Evolutionary conservation across 2,797 vertebrate species (phyloP).

Genomic region (Macropodus opercularis): DNA sequence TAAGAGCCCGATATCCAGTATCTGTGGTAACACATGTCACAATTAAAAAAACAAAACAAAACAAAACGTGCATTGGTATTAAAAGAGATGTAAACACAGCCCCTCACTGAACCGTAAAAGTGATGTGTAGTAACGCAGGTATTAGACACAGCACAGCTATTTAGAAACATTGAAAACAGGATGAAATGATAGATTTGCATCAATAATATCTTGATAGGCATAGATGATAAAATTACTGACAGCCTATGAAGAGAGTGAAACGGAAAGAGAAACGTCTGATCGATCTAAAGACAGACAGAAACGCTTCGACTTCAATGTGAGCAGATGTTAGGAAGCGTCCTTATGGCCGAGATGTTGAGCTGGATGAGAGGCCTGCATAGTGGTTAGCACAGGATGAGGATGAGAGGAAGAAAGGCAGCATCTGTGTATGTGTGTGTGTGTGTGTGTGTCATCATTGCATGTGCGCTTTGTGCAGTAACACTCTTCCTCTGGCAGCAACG

Average conservation of each 20-base stretch:
- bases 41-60: too few species aligned
- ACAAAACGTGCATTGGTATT: too few species aligned
- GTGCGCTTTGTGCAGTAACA: slow-evolving; percentile 52
- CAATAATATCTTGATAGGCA: too few species aligned
- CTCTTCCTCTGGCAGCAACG: slow-evolving; percentile 57
- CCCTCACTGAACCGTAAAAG: too few species aligned
- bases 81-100: too few species aligned
- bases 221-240: background rate
- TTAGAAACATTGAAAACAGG: too few species aligned
- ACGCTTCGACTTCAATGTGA: slow-evolving; percentile 32
- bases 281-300: slow-evolving; percentile 16
- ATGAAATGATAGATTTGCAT: too few species aligned
- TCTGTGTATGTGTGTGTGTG: slow-evolving; percentile 38
- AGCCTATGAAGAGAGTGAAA: background rate
- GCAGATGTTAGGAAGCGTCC: slow-evolving; percentile 49
- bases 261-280: slow-evolving; percentile 9
- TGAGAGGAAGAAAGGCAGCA: slow-evolving; percentile 52
- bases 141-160: too few species aligned
- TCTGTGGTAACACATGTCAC: too few species aligned
- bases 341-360: slow-evolving; percentile 27
- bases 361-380: slow-evolving; percentile 38
- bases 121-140: too few species aligned
- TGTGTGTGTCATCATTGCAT: slow-evolving; percentile 34
- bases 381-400: slow-evolving; percentile 65
- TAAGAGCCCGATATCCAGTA: too few species aligned